These are phyloP conservation scores for Microchirus variegatus DNA, from an alignment of 2,797 vertebrate species.

Conservation along the genomic window DNA sequence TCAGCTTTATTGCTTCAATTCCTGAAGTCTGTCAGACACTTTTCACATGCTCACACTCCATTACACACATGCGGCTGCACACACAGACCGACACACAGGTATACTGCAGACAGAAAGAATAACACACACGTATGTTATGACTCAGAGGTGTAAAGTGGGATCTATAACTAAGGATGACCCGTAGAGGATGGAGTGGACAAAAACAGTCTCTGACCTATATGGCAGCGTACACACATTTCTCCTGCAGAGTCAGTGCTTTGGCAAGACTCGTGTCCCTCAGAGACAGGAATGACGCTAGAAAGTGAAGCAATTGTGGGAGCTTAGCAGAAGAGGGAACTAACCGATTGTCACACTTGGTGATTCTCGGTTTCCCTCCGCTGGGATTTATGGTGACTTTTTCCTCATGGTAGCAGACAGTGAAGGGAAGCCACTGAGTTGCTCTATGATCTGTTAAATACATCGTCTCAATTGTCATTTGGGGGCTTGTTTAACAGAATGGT, in stretches of 20 bases:
- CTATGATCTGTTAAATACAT: constrained; percentile 13
- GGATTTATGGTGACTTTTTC: constrained; percentile 37
- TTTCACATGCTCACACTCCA: constrained; percentile 63
- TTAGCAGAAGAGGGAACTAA: constrained; percentile 29
- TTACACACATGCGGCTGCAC: not conserved
- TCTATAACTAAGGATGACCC: constrained; percentile 27
- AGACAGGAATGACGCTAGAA: constrained; percentile 22
- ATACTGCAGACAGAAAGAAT: constrained; percentile 17
- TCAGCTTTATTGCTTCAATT: constrained; percentile 49
- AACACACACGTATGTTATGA: constrained; percentile 26
- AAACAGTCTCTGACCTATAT: constrained; percentile 42
- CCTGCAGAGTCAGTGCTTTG: constrained; percentile 46
- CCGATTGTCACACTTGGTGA: constrained; percentile 18
- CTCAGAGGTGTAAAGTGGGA: constrained; percentile 52
- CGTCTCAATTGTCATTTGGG: constrained; percentile 7
- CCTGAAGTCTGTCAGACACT: constrained; percentile 54
- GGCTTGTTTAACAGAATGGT: too few species aligned
- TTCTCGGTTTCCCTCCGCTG: constrained; percentile 30
- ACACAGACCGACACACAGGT: constrained; percentile 34
- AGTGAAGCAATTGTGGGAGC: constrained; percentile 39
- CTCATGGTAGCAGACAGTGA: not conserved
- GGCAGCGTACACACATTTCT: constrained; percentile 47
- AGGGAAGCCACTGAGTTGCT: not conserved
- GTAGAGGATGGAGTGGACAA: constrained; percentile 32
- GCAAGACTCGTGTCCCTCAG: constrained; percentile 40